phyloP scores from a whole-genome alignment of 2,797 vertebrate genomes.

The Enteromius argenteus region DNA sequence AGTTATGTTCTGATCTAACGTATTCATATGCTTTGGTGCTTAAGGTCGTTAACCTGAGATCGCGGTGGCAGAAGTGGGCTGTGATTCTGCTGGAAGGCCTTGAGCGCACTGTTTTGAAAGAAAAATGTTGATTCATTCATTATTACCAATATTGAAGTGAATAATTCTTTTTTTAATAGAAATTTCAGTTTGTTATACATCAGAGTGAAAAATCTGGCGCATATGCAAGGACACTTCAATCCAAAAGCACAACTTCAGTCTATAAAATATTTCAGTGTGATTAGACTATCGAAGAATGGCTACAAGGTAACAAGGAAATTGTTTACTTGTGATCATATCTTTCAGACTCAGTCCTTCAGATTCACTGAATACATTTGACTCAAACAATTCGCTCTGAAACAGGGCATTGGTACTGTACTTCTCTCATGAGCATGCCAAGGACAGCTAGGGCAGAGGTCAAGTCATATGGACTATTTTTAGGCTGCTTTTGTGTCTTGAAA shows the following conservation, averaged over 20 bases:
- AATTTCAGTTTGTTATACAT: constrained; percentile 10
- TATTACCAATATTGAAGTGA: constrained; percentile 10
- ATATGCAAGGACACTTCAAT: constrained; percentile 10
- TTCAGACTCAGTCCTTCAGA: background rate
- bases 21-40: constrained; percentile 32
- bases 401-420: background rate
- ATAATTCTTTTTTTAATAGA: background rate
- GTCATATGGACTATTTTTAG: background rate
- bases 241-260: constrained; percentile 4
- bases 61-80: background rate
- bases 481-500: background rate
- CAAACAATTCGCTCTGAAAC: background rate
- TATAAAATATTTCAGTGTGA: background rate
- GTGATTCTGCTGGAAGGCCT: constrained; percentile 23
- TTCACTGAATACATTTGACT: background rate
- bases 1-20: constrained; percentile 15
- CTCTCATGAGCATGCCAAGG: background rate
- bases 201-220: constrained; percentile 7
- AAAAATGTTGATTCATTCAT: constrained; percentile 18
- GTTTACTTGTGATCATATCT: background rate
- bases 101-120: constrained; percentile 22
- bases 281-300: background rate
- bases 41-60: constrained; percentile 18
- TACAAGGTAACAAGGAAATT: background rate
- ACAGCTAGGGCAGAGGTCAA: background rate